These are phyloP conservation scores for Cantharis rustica DNA, from an alignment of 2,888 invertebrate genomes.

Conservation along the genomic window DNA sequence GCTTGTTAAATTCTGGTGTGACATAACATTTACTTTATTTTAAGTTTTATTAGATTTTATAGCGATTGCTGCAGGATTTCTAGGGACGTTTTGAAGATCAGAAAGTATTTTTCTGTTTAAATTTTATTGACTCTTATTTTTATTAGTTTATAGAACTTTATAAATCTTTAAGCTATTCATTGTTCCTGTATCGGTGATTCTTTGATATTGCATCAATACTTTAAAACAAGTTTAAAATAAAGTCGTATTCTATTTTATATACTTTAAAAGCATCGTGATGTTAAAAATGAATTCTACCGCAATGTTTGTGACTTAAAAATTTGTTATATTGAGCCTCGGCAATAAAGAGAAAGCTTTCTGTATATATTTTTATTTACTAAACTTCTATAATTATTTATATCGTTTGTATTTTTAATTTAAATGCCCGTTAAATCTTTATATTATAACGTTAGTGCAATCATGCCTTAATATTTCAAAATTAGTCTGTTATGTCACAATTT, in stretches of 20 bases:
- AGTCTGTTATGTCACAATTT: too few relatives aligned
- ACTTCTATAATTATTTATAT: too few relatives aligned
- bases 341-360: too few relatives aligned
- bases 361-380: too few relatives aligned
- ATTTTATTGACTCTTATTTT: neutral
- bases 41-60: neutral
- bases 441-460: too few relatives aligned
- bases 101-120: neutral
- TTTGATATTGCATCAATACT: neutral
- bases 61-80: neutral
- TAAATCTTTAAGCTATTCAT: neutral
- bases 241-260: neutral
- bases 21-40: neutral
- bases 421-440: too few relatives aligned
- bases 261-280: neutral
- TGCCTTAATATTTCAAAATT: too few relatives aligned
- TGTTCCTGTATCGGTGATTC: neutral
- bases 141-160: neutral
- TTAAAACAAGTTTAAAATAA: neutral
- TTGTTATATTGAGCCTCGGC: too few relatives aligned
- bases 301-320: too few relatives aligned
- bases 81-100: neutral
- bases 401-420: too few relatives aligned
- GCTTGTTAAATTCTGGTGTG: neutral
- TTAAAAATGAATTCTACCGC: too few relatives aligned